phyloP scores from a whole-genome alignment of 1,140 invertebrate species.

The Ips nitidus region DNA sequence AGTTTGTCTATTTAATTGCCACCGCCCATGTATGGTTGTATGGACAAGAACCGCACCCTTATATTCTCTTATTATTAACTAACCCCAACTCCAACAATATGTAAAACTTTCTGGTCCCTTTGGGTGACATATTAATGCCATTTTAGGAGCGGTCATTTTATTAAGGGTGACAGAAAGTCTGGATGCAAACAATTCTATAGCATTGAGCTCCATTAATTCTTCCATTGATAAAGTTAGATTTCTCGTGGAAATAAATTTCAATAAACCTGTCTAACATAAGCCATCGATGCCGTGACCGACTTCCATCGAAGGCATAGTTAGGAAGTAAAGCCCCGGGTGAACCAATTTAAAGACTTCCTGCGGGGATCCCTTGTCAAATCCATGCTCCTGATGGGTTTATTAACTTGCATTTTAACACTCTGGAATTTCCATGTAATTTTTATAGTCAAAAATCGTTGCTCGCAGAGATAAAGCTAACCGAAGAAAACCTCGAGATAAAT shows the following conservation, averaged over 20 bases:
- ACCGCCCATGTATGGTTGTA: too few species aligned
- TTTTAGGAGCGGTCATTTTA: background rate
- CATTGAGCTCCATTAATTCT: too few species aligned
- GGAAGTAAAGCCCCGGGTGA: background rate
- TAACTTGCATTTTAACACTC: background rate
- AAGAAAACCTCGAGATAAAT: slow-evolving; percentile 1
- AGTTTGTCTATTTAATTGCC: too few species aligned
- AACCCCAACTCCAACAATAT: background rate
- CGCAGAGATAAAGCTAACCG: background rate
- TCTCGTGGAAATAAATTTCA: background rate
- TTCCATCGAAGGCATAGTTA: background rate
- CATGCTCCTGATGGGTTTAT: background rate
- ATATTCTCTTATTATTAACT: background rate
- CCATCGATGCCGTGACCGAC: background rate
- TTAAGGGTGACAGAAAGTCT: background rate
- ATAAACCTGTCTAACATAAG: background rate
- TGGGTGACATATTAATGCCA: background rate
- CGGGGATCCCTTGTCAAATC: slow-evolving; percentile 10
- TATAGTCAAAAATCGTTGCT: too few species aligned
- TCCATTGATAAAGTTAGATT: too few species aligned
- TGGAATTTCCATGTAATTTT: too few species aligned
- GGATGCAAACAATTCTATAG: background rate
- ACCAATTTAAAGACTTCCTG: slow-evolving; percentile 17
- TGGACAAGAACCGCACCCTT: too few species aligned
- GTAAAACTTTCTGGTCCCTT: background rate